Conservation (phyloP, 2,113 vertebrate genomes). For the Falcunculus frontatus region DNA sequence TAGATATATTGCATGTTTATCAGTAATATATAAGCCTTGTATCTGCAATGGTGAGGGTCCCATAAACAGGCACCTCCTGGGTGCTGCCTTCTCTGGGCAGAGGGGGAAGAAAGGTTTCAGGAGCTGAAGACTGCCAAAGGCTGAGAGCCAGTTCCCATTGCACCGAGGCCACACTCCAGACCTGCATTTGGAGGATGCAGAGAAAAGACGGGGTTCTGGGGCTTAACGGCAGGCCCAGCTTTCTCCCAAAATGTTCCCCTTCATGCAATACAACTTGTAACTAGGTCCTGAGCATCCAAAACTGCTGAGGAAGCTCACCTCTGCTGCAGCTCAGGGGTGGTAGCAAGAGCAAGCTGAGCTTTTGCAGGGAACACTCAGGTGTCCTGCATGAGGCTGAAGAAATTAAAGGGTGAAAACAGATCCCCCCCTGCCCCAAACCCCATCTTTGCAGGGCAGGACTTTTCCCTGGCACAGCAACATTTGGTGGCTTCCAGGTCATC, state of each 20-base stretch:
- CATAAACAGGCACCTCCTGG: neutral
- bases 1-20: rapidly evolving
- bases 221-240: neutral
- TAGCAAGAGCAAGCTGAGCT: neutral
- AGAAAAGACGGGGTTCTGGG: neutral
- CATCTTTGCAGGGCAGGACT: neutral
- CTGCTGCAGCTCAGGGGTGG: neutral
- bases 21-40: neutral
- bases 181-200: neutral
- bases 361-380: neutral
- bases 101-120: neutral
- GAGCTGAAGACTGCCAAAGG: neutral
- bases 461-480: neutral
- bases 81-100: neutral
- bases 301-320: neutral
- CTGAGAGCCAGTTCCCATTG: neutral
- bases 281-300: neutral
- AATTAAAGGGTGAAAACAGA: neutral
- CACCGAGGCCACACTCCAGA: rapidly evolving
- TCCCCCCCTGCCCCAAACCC: rapidly evolving
- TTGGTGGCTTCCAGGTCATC: neutral
- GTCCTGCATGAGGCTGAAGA: neutral
- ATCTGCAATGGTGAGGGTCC: neutral
- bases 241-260: neutral
- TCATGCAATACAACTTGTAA: neutral